Evolutionary conservation across 1,140 invertebrate species (phyloP).

Genomic region (Dermatophagoides farinae): DNA sequence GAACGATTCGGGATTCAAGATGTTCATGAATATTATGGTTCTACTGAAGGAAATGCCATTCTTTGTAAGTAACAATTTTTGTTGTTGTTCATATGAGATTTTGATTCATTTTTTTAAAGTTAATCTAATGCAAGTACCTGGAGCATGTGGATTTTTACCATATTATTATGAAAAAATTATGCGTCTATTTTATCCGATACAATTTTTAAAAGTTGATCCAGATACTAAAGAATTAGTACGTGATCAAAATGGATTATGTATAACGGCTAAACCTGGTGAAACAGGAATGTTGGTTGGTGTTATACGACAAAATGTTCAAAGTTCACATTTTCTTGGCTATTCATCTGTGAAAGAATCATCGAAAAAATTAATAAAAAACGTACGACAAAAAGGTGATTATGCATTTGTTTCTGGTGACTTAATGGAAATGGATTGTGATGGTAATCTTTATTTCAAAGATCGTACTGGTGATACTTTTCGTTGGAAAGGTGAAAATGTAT

Average conservation of each 20-base stretch:
- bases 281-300: slow-evolving; percentile 91
- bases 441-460: slow-evolving; percentile 33
- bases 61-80: slow-evolving; percentile 24
- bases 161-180: slow-evolving; percentile 38
- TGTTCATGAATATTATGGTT: slow-evolving; percentile 33
- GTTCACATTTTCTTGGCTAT: slow-evolving; percentile 49
- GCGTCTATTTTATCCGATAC: slow-evolving; percentile 50
- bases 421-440: slow-evolving; percentile 31
- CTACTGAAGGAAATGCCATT: slow-evolving; percentile 33
- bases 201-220: slow-evolving; percentile 36
- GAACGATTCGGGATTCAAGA: slow-evolving; percentile 32
- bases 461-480: slow-evolving; percentile 23
- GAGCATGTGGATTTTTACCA: slow-evolving; percentile 85
- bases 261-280: slow-evolving; percentile 44
- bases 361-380: slow-evolving; percentile 79
- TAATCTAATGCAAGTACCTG: slow-evolving; percentile 70
- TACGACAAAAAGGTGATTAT: slow-evolving; percentile 69
- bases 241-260: slow-evolving; percentile 30
- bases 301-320: slow-evolving; percentile 47
- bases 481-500: slow-evolving; percentile 79
- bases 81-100: not conserved
- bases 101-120: slow-evolving; percentile 30
- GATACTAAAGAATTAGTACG: slow-evolving; percentile 27
- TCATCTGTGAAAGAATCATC: slow-evolving; percentile 74
- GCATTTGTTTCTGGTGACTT: slow-evolving; percentile 58